Conservation (phyloP, 2,888 invertebrate genomes). For the Lordiphosa fenestrarum region DNA sequence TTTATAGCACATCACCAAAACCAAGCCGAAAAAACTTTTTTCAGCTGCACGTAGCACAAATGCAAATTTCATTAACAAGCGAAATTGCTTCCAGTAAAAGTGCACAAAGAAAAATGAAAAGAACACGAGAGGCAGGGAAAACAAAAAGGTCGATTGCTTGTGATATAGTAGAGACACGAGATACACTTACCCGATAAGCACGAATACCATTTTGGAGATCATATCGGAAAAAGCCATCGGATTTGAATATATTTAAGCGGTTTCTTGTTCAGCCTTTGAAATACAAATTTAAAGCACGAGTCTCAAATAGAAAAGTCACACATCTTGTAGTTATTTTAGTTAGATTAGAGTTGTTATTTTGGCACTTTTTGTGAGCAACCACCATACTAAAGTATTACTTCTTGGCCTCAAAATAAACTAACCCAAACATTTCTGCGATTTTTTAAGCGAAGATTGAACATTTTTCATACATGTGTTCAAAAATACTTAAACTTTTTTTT, state of each 20-base stretch:
- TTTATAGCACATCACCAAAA: conserved; percentile 70
- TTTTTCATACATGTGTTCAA: too few species aligned
- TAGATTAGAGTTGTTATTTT: too few species aligned
- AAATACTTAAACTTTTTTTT: too few species aligned
- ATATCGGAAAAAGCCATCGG: background rate
- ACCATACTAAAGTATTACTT: too few species aligned
- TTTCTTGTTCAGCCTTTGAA: too few species aligned
- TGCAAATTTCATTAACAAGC: conserved; percentile 72
- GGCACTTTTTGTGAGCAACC: too few species aligned
- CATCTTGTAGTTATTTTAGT: too few species aligned
- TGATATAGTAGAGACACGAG: conserved; percentile 1
- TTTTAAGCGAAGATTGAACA: too few species aligned
- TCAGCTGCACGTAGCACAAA: conserved; percentile 63
- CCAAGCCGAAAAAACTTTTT: conserved; percentile 35
- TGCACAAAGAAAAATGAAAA: conserved; percentile 19
- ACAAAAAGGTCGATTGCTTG: conserved; percentile 13
- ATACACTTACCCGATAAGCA: conserved; percentile 13
- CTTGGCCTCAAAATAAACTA: too few species aligned
- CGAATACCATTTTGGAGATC: conserved; percentile 6
- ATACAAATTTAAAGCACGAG: background rate
- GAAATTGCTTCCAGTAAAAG: conserved; percentile 60
- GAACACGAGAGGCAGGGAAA: conserved; percentile 1
- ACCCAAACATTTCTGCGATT: too few species aligned
- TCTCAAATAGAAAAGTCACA: too few species aligned
- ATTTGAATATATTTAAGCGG: background rate